Evolutionary conservation across 2,797 vertebrate genomes (phyloP).

Genomic region (Microctenopoma stevenorrisi): DNA sequence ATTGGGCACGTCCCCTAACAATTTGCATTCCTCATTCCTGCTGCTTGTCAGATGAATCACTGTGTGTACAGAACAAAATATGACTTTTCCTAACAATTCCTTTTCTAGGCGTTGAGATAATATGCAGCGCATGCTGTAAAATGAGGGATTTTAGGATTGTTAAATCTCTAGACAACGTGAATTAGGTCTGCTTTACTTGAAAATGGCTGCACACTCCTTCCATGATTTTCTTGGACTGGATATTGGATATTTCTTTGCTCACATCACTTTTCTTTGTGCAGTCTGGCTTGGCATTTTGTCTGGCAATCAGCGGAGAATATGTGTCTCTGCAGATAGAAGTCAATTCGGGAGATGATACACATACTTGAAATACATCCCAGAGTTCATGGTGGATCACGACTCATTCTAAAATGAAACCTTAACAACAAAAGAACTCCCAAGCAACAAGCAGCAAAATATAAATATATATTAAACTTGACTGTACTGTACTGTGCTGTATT

Average conservation of each 20-base stretch:
- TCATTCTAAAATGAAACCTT: constrained; percentile 56
- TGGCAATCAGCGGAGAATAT: constrained; percentile 53
- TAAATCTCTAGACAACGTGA: constrained; percentile 45
- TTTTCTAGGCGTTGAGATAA: constrained; percentile 30
- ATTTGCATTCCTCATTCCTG: constrained; percentile 69
- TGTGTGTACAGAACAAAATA: constrained; percentile 56
- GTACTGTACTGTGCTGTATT: constrained; percentile 45
- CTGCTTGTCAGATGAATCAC: constrained; percentile 58
- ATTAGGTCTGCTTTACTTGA: constrained; percentile 43
- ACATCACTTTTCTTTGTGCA: constrained; percentile 57
- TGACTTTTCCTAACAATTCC: constrained; percentile 41
- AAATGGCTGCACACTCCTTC: constrained; percentile 33
- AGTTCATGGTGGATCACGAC: constrained; percentile 66
- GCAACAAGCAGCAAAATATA: constrained; percentile 21
- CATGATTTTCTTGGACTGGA: constrained; percentile 48
- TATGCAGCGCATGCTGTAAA: constrained; percentile 39
- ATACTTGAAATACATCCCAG: constrained; percentile 61
- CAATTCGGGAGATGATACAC: constrained; percentile 56
- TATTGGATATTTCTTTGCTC: constrained; percentile 44
- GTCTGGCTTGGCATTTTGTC: constrained; percentile 58
- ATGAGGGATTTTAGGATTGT: constrained; percentile 56
- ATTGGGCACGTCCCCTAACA: constrained; percentile 28
- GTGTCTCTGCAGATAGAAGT: constrained; percentile 54
- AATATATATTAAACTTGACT: constrained; percentile 22
- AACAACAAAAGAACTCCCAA: constrained; percentile 48